Conservation (phyloP, 2,888 invertebrate species). For the Chironomus tentans region DNA sequence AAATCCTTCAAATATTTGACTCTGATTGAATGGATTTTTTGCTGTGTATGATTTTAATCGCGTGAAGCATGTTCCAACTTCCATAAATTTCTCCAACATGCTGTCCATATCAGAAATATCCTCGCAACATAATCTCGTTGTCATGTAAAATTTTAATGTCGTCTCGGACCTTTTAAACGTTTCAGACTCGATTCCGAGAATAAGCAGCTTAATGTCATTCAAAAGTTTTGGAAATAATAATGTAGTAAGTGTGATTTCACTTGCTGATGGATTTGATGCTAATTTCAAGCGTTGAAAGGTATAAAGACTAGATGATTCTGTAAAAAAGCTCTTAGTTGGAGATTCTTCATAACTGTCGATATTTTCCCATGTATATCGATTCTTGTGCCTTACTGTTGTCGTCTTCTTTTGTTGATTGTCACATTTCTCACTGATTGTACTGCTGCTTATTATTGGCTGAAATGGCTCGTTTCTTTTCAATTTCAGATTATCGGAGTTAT, state of each 20-base stretch:
- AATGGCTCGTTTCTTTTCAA: too few species aligned
- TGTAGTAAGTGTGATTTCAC: not conserved
- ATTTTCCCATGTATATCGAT: not conserved
- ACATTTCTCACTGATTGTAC: not conserved
- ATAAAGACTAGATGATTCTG: not conserved
- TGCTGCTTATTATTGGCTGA: not conserved
- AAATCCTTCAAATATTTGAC: slow-evolving; percentile 36
- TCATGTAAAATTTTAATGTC: slow-evolving; percentile 44
- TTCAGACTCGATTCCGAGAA: slow-evolving; percentile 47
- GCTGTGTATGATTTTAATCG: slow-evolving; percentile 35
- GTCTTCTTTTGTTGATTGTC: not conserved
- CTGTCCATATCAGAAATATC: slow-evolving; percentile 44
- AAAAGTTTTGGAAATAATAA: not conserved
- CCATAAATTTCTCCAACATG: slow-evolving; percentile 37
- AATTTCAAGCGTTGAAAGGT: not conserved
- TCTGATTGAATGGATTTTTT: slow-evolving; percentile 32
- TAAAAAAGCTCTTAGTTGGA: not conserved
- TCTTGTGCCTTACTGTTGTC: not conserved
- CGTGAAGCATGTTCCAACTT: slow-evolving; percentile 38
- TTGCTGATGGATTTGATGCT: not conserved
- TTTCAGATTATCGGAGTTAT: too few species aligned
- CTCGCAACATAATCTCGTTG: slow-evolving; percentile 42
- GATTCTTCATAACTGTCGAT: not conserved
- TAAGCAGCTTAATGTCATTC: slow-evolving; percentile 10
- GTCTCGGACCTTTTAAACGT: slow-evolving; percentile 44